phyloP scores from a whole-genome alignment of 1,140 invertebrate species.

The Drosophila auraria region DNA sequence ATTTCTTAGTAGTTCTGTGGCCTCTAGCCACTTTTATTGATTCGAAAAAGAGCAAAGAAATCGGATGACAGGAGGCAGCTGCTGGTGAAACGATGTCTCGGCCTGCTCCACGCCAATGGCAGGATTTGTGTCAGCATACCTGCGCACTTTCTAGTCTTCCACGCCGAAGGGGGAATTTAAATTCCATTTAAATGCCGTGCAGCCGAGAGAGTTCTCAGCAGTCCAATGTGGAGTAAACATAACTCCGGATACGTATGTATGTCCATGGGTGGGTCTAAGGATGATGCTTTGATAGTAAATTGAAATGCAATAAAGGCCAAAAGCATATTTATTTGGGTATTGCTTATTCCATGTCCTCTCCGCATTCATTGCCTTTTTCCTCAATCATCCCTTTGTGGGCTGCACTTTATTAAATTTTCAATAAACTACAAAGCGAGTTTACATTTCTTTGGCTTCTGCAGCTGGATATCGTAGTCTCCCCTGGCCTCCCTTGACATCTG shows the following conservation, averaged over 20 bases:
- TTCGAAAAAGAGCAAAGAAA: constrained; percentile 29
- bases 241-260: constrained; percentile 13
- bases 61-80: constrained; percentile 35
- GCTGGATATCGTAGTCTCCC: neutral
- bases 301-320: constrained; percentile 68
- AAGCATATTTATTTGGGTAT: constrained; percentile 43
- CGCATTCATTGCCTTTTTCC: constrained; percentile 30
- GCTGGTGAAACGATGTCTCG: constrained; percentile 4
- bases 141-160: neutral
- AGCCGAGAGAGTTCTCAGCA: constrained; percentile 12
- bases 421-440: constrained; percentile 40
- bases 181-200: constrained; percentile 62
- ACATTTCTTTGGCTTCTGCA: constrained; percentile 38
- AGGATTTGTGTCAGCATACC: constrained; percentile 29
- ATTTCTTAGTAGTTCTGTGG: constrained; percentile 8
- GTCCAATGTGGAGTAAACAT: constrained; percentile 23
- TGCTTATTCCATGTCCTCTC: constrained; percentile 24
- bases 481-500: constrained; percentile 8
- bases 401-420: constrained; percentile 63
- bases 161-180: constrained; percentile 36
- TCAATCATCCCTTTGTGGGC: constrained; percentile 5
- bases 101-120: constrained; percentile 1
- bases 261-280: constrained; percentile 12
- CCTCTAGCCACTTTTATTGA: constrained; percentile 46
- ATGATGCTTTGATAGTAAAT: constrained; percentile 60